Base-by-base conservation (phyloP, 2,888 invertebrate species). In the Trichogramma dendrolimi region DNA sequence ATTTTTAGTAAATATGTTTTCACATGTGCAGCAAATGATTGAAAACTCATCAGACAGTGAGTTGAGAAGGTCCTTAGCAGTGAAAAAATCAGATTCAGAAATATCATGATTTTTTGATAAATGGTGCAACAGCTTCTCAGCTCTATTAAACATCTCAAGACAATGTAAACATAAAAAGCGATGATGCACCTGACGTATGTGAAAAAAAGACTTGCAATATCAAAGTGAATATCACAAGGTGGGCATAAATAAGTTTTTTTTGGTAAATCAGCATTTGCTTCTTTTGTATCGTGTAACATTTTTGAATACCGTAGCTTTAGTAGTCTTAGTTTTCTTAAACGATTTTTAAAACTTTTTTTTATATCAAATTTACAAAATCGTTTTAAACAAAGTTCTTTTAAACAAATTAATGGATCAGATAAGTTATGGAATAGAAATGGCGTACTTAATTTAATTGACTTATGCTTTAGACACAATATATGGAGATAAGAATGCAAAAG, bases 151-250 rank as follows among this genome's bases (percentile, higher is more conserved):
- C 85, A 92, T 88, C 55, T 90, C 90, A 66, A 92, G 82, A 76
- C 93, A 93, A 79, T 89, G 91, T 57, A 93, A 81, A 76, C 93
- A 94, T 70, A 92, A 89, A 74, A 88, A 90, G 58, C 91, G 85
- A 70, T 87, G 87, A 77, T 94, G 93, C 62, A 88, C 86, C 73
- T 92, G 91, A 58, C 89, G 84, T 87, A 92, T 92, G 71, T 93
- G 93, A 52, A 91, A 79, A 92, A 92, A 63, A 92, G 83, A 80
- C 91, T 90, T 90, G 91, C 92, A 72, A 90, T 90, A 79, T 92
- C 91, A 80, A 91, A 92, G 73, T 91, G 91, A 8, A 89, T 90
- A 51, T 88, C 89, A 77, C 92, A 92, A 0, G 90, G 88, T 10
- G 90, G 88, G 76, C 92, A 92, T 57, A 91, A 80, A 76, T 89